Conservation (phyloP, 2,113 vertebrate species). For the Mastomys coucha region DNA sequence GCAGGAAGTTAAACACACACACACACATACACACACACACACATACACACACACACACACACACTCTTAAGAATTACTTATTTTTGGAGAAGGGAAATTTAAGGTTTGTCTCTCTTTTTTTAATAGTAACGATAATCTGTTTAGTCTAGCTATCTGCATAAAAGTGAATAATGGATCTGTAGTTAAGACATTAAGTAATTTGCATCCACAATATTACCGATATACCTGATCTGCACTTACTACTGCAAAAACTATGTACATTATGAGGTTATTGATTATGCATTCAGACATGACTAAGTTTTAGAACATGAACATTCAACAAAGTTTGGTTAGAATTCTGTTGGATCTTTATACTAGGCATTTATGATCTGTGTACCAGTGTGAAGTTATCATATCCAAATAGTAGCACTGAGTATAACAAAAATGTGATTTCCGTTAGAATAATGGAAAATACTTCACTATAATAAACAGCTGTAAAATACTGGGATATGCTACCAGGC, state of each 20-base stretch:
- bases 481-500: background rate
- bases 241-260: background rate
- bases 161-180: background rate
- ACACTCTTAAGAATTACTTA: background rate
- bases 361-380: background rate
- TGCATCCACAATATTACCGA: background rate
- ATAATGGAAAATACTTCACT: background rate
- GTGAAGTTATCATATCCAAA: background rate
- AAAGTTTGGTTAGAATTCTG: background rate
- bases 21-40: background rate
- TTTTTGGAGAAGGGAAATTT: background rate
- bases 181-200: background rate
- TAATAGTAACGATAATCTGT: background rate
- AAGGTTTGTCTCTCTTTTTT: background rate
- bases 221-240: background rate
- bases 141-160: background rate
- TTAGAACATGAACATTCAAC: background rate
- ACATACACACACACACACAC: background rate
- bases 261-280: background rate
- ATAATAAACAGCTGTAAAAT: background rate
- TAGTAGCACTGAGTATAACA: background rate
- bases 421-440: background rate
- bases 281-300: background rate
- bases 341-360: background rate
- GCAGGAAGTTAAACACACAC: background rate